Conservation (phyloP, 2,888 invertebrate species). For the Zygaena filipendulae region DNA sequence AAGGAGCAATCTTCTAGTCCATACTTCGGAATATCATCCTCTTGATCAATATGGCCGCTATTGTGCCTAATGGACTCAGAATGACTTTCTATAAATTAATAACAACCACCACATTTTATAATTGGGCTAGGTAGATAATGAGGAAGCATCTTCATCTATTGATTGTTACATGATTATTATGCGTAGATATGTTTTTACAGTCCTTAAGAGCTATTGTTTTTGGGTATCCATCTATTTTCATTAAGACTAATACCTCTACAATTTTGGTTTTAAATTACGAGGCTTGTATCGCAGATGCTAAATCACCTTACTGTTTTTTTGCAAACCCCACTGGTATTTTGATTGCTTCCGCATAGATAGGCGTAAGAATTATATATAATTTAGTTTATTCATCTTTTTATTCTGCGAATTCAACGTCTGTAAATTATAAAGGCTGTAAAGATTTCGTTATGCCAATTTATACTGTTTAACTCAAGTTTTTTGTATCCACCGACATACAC, state of each 20-base stretch:
- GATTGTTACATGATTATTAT: too few relatives aligned
- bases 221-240: too few relatives aligned
- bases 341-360: constrained; percentile 1
- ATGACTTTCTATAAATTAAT: constrained; percentile 69
- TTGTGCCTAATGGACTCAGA: constrained; percentile 53
- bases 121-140: constrained; percentile 50
- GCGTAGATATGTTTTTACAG: too few relatives aligned
- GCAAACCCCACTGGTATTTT: constrained; percentile 30
- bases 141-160: constrained; percentile 57
- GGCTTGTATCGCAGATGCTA: too few relatives aligned
- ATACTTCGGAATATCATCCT: constrained; percentile 37
- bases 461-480: constrained; percentile 30
- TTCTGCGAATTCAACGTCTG: constrained; percentile 18
- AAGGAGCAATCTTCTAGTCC: too few relatives aligned
- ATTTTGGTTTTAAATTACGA: too few relatives aligned
- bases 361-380: constrained; percentile 1
- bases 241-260: too few relatives aligned
- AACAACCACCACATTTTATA: constrained; percentile 53
- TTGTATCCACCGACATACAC: constrained; percentile 18
- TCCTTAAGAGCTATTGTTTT: too few relatives aligned
- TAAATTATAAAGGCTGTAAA: constrained; percentile 31
- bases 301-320: too few relatives aligned
- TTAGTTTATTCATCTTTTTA: constrained; percentile 10
- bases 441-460: constrained; percentile 34
- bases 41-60: constrained; percentile 60